Evolutionary conservation across 2,888 invertebrate species (phyloP).

Genomic region (Leucophora obtusa): DNA sequence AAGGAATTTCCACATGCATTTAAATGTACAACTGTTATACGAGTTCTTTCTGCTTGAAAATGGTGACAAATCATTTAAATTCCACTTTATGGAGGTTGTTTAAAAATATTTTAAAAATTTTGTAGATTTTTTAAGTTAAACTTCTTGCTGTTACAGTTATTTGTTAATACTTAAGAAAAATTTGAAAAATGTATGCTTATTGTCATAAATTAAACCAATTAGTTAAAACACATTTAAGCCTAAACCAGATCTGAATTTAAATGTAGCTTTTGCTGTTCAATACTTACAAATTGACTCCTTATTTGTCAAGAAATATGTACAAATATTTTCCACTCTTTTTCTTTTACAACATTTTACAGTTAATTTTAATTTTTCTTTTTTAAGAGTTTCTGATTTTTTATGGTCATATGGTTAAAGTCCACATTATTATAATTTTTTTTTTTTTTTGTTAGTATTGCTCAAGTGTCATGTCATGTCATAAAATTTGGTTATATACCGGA

Average conservation of each 20-base stretch:
- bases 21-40: background rate
- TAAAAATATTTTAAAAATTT: background rate
- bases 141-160: background rate
- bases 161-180: background rate
- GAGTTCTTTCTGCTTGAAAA: background rate
- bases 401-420: constrained; percentile 18
- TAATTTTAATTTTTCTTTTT: background rate
- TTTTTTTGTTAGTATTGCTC: constrained; percentile 35
- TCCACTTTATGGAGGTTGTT: background rate
- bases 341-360: background rate
- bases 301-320: constrained; percentile 30
- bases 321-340: background rate
- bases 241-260: constrained; percentile 2
- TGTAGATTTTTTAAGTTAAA: background rate
- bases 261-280: background rate
- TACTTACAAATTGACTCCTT: constrained; percentile 36
- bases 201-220: constrained; percentile 1
- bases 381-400: constrained; percentile 11
- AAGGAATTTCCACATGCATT: constrained; percentile 12
- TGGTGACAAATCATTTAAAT: constrained; percentile 28
- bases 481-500: constrained; percentile 45
- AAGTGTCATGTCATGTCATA: constrained; percentile 64
- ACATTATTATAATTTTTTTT: constrained; percentile 28
- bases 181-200: background rate
- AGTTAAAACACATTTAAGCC: background rate